phyloP scores from a whole-genome alignment of 2,888 invertebrate species.

The Tenthredo livida region DNA sequence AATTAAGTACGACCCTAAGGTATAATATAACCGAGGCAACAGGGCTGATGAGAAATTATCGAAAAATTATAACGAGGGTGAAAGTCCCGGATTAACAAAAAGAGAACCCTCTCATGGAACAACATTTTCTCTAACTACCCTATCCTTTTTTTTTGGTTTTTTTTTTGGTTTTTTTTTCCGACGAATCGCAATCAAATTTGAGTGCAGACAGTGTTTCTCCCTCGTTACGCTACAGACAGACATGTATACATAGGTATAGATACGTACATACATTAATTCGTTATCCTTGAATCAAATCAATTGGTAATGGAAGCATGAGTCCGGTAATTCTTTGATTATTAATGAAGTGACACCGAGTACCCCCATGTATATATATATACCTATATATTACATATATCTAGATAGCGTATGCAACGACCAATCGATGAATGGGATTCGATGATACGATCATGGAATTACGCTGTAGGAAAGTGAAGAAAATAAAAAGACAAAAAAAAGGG shows the following conservation, averaged over 20 bases:
- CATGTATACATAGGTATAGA: neutral
- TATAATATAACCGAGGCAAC: too few relatives aligned
- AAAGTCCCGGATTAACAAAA: neutral
- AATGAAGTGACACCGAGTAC: neutral
- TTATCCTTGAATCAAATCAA: slow-evolving; percentile 25
- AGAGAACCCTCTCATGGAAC: slow-evolving; percentile 41
- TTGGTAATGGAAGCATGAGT: neutral
- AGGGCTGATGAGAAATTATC: neutral
- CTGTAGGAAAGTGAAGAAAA: neutral
- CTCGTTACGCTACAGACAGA: neutral
- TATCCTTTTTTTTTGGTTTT: neutral
- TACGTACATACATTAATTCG: neutral
- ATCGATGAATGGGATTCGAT: neutral
- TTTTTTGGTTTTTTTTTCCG: neutral
- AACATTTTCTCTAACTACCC: neutral
- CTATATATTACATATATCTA: neutral
- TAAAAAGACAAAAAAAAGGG: neutral
- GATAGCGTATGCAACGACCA: slow-evolving; percentile 8
- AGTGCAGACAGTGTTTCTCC: neutral
- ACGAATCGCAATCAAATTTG: slow-evolving; percentile 9
- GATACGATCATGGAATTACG: neutral
- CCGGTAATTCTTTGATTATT: neutral
- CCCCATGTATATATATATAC: neutral
- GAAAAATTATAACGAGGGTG: neutral
- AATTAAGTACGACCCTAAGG: too few relatives aligned